Percentiles rank a stretch among this genome's conserved stretches.
Conservation (phyloP, 2,113 vertebrate species). For the Macroglossus sobrinus region DNA sequence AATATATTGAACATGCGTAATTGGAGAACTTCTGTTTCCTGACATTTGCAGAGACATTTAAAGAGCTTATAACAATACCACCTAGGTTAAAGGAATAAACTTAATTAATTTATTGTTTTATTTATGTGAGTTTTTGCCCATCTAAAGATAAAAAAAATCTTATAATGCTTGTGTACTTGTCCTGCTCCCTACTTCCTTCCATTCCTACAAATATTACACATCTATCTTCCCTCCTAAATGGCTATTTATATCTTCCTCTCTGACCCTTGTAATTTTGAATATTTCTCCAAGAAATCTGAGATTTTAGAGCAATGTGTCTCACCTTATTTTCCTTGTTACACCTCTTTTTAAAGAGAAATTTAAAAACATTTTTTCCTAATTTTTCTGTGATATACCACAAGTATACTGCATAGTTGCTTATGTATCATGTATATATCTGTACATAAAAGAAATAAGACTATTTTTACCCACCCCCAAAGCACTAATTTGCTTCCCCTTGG, state of each 20-base stretch:
- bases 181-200: neutral
- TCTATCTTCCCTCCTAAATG: neutral
- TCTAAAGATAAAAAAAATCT: neutral
- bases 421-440: neutral
- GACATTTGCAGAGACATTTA: conserved; percentile 30
- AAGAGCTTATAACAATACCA: neutral
- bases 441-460: neutral
- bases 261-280: neutral
- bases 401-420: neutral
- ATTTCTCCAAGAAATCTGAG: neutral
- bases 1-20: neutral
- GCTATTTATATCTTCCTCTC: neutral
- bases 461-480: neutral
- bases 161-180: neutral
- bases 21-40: neutral
- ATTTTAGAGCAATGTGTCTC: neutral
- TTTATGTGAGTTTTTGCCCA: neutral
- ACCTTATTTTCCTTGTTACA: neutral
- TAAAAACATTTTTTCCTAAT: neutral
- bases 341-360: neutral
- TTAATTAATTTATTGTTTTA: conserved; percentile 17
- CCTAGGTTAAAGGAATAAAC: conserved; percentile 10
- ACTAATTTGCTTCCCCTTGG: neutral
- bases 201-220: neutral
- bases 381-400: neutral